Conservation (phyloP, 2,113 vertebrate species). For the Upupa epops region DNA sequence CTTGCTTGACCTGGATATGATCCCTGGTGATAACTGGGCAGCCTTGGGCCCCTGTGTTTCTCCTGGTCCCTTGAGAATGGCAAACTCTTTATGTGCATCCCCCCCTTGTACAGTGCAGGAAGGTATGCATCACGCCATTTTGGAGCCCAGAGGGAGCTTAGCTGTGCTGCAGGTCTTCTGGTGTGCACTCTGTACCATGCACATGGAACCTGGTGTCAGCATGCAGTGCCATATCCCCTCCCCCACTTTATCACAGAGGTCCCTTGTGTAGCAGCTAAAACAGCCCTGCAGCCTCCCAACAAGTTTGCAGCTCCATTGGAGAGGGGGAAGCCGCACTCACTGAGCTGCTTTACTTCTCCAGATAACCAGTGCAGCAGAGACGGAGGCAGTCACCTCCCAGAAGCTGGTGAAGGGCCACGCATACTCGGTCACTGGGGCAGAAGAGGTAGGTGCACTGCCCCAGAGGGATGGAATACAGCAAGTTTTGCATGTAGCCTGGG, state of each 20-base stretch:
- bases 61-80: background rate
- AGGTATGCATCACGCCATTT: background rate
- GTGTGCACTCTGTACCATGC: fast-evolving
- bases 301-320: fast-evolving
- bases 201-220: fast-evolving
- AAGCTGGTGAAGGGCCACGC: constrained; percentile 96
- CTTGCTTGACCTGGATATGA: background rate
- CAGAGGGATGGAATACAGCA: background rate
- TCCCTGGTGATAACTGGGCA: background rate
- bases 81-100: fast-evolving
- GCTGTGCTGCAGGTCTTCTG: background rate
- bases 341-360: constrained; percentile 25
- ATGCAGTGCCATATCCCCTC: fast-evolving
- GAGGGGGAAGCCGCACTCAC: background rate
- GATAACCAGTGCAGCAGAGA: constrained; percentile 91
- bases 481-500: no score
- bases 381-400: constrained; percentile 89
- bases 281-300: background rate
- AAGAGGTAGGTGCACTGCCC: constrained; percentile 76
- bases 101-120: fast-evolving
- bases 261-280: background rate
- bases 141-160: background rate
- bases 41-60: background rate
- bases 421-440: constrained; percentile 89
- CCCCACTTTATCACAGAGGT: background rate